Evolutionary conservation across 2,113 vertebrate species (phyloP).

Genomic region (Pyxicephalus adspersus): DNA sequence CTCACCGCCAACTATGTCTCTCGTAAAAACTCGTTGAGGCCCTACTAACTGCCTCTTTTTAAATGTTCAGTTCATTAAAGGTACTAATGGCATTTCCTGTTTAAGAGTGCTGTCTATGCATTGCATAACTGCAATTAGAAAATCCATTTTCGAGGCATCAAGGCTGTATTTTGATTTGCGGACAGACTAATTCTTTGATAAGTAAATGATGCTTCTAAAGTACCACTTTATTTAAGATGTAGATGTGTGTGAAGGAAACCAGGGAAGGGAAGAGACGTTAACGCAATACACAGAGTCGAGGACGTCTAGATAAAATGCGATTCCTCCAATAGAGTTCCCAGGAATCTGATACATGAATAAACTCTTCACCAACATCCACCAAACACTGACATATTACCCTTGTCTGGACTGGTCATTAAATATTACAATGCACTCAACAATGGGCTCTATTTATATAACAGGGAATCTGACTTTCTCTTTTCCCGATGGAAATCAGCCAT

Average conservation of each 20-base stretch:
- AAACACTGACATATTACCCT: too few relatives aligned
- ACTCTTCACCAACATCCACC: too few relatives aligned
- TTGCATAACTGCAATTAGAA: slow-evolving; percentile 50
- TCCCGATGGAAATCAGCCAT: too few relatives aligned
- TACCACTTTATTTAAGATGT: slow-evolving; percentile 52
- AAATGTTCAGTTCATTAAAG: slow-evolving; percentile 56
- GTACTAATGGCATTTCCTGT: slow-evolving; percentile 56
- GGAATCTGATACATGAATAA: too few relatives aligned
- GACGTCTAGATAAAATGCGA: too few relatives aligned
- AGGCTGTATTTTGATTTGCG: slow-evolving; percentile 22
- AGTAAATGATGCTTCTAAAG: slow-evolving; percentile 54
- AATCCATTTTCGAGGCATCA: slow-evolving; percentile 21
- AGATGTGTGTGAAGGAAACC: slow-evolving; percentile 9
- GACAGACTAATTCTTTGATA: slow-evolving; percentile 56
- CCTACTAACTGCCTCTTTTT: slow-evolving; percentile 43
- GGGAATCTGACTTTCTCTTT: too few relatives aligned
- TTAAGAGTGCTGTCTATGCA: slow-evolving; percentile 54
- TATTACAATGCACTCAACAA: too few relatives aligned
- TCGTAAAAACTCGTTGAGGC: slow-evolving; percentile 54
- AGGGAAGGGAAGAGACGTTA: slow-evolving; percentile 39
- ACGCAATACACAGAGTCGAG: too few relatives aligned
- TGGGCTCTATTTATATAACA: too few relatives aligned
- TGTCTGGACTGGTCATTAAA: too few relatives aligned
- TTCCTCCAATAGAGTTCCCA: too few relatives aligned
- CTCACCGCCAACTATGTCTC: slow-evolving; percentile 52